These are phyloP conservation scores for Tenthredo livida DNA, from an alignment of 2,888 invertebrate genomes.

Conservation along the genomic window DNA sequence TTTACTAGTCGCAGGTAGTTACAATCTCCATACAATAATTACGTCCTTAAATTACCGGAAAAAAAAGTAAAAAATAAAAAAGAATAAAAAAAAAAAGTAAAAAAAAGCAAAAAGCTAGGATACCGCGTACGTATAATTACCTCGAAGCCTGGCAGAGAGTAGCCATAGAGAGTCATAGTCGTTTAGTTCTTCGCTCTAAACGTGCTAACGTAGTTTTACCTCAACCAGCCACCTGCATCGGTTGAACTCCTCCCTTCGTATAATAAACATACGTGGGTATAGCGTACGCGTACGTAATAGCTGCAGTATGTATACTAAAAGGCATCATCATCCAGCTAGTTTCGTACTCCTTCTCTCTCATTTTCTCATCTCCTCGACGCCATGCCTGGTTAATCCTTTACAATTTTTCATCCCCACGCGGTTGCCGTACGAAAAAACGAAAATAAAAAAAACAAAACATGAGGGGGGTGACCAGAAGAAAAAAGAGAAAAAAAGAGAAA, in stretches of 20 bases:
- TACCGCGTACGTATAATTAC: conserved; percentile 2
- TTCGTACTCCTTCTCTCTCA: too few species aligned
- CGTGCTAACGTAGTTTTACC: background rate
- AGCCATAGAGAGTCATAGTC: background rate
- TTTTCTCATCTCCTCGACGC: background rate
- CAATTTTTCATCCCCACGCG: background rate
- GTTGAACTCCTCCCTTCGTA: background rate
- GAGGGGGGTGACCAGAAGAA: background rate
- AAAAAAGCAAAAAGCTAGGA: background rate
- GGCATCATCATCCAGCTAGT: conserved; percentile 20
- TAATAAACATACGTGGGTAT: background rate
- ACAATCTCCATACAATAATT: conserved; percentile 74
- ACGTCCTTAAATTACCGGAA: conserved; percentile 71
- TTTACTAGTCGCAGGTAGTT: conserved; percentile 49
- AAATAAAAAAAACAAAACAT: background rate
- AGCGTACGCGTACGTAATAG: too few species aligned
- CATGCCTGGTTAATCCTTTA: conserved; percentile 17
- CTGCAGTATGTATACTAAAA: background rate
- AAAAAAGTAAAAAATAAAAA: background rate
- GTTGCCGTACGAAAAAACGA: background rate
- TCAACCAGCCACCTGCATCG: background rate
- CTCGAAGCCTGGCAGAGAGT: background rate
- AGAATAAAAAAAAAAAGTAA: too few species aligned
- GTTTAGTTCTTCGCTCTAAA: background rate
- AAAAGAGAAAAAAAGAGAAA: background rate